phyloP scores from a whole-genome alignment of 2,797 vertebrate species.

The Urosaurus nigricauda region DNA sequence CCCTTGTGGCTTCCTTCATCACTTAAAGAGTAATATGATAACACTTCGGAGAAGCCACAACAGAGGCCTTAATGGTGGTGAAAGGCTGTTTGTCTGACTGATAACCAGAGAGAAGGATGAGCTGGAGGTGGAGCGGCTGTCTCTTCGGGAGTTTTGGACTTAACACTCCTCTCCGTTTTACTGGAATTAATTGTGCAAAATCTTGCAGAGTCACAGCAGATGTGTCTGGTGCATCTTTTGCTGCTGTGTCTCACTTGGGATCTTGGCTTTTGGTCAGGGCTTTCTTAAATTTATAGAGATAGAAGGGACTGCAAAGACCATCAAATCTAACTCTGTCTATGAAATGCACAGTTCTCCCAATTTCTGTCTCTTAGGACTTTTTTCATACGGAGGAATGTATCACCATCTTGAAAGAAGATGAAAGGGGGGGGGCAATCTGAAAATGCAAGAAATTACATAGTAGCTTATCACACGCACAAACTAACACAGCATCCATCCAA shows the following conservation, averaged over 20 bases:
- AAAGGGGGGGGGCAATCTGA: too few species aligned
- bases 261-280: not conserved
- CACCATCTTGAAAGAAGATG: too few species aligned
- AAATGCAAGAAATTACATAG: too few species aligned
- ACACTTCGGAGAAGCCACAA: not conserved
- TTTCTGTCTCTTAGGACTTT: too few species aligned
- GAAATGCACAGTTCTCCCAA: too few species aligned
- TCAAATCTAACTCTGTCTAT: not conserved
- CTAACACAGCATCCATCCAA: too few species aligned
- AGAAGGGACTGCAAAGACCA: not conserved
- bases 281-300: not conserved
- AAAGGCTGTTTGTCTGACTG: not conserved
- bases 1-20: not conserved
- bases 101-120: too few species aligned
- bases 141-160: not conserved
- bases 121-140: accelerated
- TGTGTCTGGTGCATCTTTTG: not conserved
- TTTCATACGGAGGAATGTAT: too few species aligned
- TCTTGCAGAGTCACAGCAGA: not conserved
- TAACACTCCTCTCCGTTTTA: not conserved
- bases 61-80: too few species aligned
- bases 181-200: not conserved
- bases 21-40: not conserved
- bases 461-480: too few species aligned
- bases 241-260: not conserved